A percentile compares a stretch with the other conserved stretches of the same genome.
Conservation (phyloP, 2,888 invertebrate species). For the Dryococelus australis region DNA sequence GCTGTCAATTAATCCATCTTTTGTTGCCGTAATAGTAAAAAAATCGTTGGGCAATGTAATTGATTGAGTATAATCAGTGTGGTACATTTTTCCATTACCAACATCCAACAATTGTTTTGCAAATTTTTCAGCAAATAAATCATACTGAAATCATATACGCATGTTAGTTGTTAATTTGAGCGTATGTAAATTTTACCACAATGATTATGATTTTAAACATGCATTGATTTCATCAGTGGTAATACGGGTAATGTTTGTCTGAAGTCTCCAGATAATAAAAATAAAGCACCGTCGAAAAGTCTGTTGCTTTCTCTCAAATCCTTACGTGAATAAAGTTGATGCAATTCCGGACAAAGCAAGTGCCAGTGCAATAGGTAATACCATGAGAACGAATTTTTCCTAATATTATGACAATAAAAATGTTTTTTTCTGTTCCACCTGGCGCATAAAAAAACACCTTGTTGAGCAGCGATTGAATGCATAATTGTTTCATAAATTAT, state of each 20-base stretch:
- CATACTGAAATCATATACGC: conserved; percentile 25
- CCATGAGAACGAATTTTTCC: background rate
- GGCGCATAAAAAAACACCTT: no score
- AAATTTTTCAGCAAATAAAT: conserved; percentile 21
- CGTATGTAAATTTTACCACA: no score
- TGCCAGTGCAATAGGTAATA: background rate
- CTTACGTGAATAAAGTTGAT: background rate
- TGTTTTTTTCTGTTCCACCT: no score
- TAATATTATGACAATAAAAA: no score
- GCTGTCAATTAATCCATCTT: conserved; percentile 37
- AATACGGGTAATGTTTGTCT: no score
- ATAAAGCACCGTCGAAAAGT: conserved; percentile 27
- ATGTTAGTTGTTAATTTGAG: no score
- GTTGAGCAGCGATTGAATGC: no score
- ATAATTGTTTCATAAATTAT: conserved; percentile 6
- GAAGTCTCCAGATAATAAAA: no score
- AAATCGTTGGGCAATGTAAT: conserved; percentile 32
- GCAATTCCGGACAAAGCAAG: background rate
- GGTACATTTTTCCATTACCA: conserved; percentile 30
- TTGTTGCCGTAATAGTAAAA: conserved; percentile 22
- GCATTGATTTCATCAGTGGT: no score
- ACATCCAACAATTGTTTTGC: conserved; percentile 33
- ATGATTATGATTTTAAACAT: no score
- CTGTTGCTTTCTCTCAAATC: background rate
- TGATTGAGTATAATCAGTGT: no score